These are phyloP conservation scores for Automeris io DNA, from an alignment of 2,888 invertebrate species.

Conservation along the genomic window DNA sequence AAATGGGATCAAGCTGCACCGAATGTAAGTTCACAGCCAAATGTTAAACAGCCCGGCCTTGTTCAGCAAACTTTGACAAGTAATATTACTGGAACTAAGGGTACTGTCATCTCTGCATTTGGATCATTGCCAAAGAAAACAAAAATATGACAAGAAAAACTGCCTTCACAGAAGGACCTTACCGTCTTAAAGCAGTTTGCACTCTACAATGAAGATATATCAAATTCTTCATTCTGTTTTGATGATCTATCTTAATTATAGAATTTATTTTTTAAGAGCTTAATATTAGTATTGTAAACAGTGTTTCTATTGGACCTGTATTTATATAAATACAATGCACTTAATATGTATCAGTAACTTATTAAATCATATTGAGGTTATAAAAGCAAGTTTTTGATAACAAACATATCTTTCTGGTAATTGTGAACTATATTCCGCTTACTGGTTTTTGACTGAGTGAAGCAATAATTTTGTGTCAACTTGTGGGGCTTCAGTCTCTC, in stretches of 20 bases:
- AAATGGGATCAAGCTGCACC: slow-evolving; percentile 94
- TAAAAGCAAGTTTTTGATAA: too few species aligned
- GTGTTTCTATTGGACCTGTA: neutral
- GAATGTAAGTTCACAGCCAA: slow-evolving; percentile 72
- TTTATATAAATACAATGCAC: too few species aligned
- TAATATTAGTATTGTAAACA: neutral
- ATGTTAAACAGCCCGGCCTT: slow-evolving; percentile 81
- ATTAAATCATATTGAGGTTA: too few species aligned
- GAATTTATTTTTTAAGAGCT: too few species aligned
- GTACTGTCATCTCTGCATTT: slow-evolving; percentile 95
- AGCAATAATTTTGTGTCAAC: too few species aligned
- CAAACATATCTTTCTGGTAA: too few species aligned
- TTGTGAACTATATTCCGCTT: too few species aligned
- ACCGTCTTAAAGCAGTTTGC: slow-evolving; percentile 21
- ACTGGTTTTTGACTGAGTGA: too few species aligned
- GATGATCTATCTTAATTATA: too few species aligned
- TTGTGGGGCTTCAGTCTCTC: too few species aligned
- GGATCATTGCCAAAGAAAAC: slow-evolving; percentile 92
- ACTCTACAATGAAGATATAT: slow-evolving; percentile 11
- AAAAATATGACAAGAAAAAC: slow-evolving; percentile 51
- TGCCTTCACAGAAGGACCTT: slow-evolving; percentile 6
- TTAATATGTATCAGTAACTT: too few species aligned
- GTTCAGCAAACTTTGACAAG: slow-evolving; percentile 86
- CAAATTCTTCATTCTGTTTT: slow-evolving; percentile 8
- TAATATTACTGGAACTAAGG: slow-evolving; percentile 91